Base-by-base conservation (phyloP, 2,888 invertebrate species). In the Diplolepis rosae region DNA sequence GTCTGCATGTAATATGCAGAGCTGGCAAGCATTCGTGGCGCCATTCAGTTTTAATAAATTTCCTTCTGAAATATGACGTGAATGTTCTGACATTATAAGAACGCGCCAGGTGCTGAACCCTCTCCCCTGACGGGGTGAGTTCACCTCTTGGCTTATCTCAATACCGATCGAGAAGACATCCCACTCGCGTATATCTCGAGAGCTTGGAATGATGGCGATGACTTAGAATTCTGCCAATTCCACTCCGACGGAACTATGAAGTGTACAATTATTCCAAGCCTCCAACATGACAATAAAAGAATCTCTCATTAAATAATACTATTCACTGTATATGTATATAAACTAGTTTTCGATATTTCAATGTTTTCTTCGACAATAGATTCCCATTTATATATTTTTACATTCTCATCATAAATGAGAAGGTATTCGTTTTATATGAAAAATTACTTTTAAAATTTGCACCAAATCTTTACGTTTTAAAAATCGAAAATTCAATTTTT, bases 71-170 rank as follows among this genome's bases (percentile, higher is more conserved):
- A 61, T 61, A 61, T 61, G 61, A 61, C 35, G 61, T 24, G 39
- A 61, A 61, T 61, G 61, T 61, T 61, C 61, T 61, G 61, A 39
- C 61, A 39, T 61, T 61, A 61, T 61, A 61, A 61, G 61, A 61
- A 61, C 61, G 61, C 61, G 61, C 61, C 61, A 61, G 61, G 61
- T 61, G 61, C 61, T 35, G 35, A 30, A 54, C 24, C 35, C 61
- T 24, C 35, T 22, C 22, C 22, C 35, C 13, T 6, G 0, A 6
- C 24, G 7, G 35, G 39, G 39, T 61, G 61, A 61, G 28, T 51
- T 51, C 51, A 51, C 51, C 28, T 51, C 51, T 45, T 45, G 45
- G 61, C 61, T 61, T 61, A 61, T 61, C 39, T 61, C 61, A 35
- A 61, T 61, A 61, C 39, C 61, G n/a, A 39, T 61, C 61, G 35